Evolutionary conservation across 2,113 vertebrate species (phyloP), one percentile per base, ranked within the genome.

Genomic region (Heterochromis multidens): DNA sequence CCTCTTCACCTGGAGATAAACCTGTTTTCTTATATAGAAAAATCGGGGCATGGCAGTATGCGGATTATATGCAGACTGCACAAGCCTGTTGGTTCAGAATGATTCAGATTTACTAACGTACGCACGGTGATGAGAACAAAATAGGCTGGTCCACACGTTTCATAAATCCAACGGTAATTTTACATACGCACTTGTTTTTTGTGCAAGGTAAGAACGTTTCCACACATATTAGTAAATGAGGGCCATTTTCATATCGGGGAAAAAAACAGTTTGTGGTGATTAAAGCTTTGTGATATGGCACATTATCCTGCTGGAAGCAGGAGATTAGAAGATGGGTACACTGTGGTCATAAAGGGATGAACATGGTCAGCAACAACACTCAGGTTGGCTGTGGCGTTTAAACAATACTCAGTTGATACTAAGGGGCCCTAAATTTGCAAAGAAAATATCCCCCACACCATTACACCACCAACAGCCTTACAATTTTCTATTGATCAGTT

Each of bases 11-110:
- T 65, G 21, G 35, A 23, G 62, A 4, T 1, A 40, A 65, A 40
- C 62, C 62, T 0, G 62, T 40, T 21, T 40, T 12, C 12, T 65
- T 5, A 65, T 40, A 65, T 6, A 65, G 35, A 23, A 65, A 40
- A 65, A n/a, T 65, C 21, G 35, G 40, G 1, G 4, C 35, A 23
- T 5, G 62, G 4, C 62, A 5, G 35, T 40, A 40, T 65, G 62
- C 62, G 40, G n/a, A 40, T 40, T 16, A 65, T 65, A 16, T 65
- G 62, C 35, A 0, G 62, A 0, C 21, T 16, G 62, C 35, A 65
- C 21, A 65, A 65, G 23, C 4, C 62, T 65, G 62, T 65, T 40
- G 62, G 62, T 65, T 65, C 62, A 65, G 33, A 65, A 23, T 23
- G 62, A 65, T 35, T 35, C 33, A 7, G 33, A 35, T 23, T 65